phyloP scores from a whole-genome alignment of 2,797 vertebrate species.

The Diglossa cyanea region DNA sequence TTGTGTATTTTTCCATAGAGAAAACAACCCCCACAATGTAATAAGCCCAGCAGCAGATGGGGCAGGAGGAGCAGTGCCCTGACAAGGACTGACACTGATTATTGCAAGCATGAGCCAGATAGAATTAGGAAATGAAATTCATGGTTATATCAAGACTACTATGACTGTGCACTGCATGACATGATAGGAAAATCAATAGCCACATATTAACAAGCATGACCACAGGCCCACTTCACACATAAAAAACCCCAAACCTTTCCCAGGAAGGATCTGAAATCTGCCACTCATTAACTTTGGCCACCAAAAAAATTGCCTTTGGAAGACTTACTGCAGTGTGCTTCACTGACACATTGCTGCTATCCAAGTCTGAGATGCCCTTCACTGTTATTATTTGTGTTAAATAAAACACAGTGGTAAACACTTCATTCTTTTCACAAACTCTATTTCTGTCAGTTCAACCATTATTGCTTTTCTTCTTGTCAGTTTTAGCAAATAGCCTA shows the following conservation, averaged over 20 bases:
- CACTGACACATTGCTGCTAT: not conserved
- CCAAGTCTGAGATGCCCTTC: not conserved
- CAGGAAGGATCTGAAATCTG: not conserved
- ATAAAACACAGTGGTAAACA: not conserved
- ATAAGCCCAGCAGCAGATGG: not conserved
- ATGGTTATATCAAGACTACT: not conserved
- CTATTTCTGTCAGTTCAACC: not conserved
- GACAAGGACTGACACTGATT: not conserved
- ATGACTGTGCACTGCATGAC: not conserved
- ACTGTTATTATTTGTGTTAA: constrained; percentile 20
- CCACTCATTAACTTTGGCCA: not conserved
- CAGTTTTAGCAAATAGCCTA: constrained; percentile 20
- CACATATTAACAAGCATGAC: not conserved
- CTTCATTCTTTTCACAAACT: not conserved
- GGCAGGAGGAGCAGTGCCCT: not conserved
- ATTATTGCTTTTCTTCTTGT: constrained; percentile 9
- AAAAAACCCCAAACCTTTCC: not conserved
- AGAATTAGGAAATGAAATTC: not conserved
- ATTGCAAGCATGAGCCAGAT: not conserved
- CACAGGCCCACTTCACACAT: not conserved
- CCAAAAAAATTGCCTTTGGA: not conserved
- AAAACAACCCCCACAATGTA: not conserved
- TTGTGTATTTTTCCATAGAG: accelerated
- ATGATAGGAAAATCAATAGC: not conserved
- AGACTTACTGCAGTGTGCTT: not conserved